Base-by-base conservation (phyloP, 2,797 vertebrate genomes). In the Threskiornis aethiopicus region DNA sequence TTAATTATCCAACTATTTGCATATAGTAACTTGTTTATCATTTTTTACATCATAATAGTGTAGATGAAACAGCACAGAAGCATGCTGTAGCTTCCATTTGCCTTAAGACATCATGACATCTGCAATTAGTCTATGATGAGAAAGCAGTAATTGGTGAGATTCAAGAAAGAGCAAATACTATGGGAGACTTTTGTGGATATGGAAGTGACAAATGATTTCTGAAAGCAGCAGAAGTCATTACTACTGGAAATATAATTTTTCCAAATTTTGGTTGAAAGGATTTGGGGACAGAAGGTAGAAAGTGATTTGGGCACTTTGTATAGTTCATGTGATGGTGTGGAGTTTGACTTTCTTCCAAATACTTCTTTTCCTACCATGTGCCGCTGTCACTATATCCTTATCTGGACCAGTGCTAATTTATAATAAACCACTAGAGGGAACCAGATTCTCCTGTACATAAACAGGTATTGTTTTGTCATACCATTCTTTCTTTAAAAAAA, bases 351-450 rank as follows among this genome's bases (percentile, higher is more conserved):
- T 67, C 17, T 85, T 80, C 41, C 54, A 39, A 94, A 83, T 71
- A 24, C 52, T 64, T 69, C 39, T 69, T 81, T 94, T 82, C 37
- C 51, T 95, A 66, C 77, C 59, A 52, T 31, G 18, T 88, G 42
- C 73, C 86, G 42, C 83, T 89, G 55, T 87, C 83, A 84, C 11
- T 86, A 33, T 44, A 41, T 35, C 75, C 84, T 90, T 85, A 79
- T 90, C 91, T 96, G 90, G 93, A 95, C 72, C 81, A 91, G 44
- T 94, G 96, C 96, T 97, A 96, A 87, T 93, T 95, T 94, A 28
- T 91, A 86, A 70, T 46, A 95, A 92, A 70, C 96, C 95, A 93
- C 95, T 97, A 97, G 96, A 97, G 94, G 96, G 96, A 97, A 94
- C 87, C 97, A 97, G 90, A 97, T 97, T 95, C 93, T 96, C 96